A percentile compares a stretch with the other conserved stretches of the same genome.
phyloP scores from a whole-genome alignment of 64 coral and sea anemone species.

The Pocillopora damicornis region DNA sequence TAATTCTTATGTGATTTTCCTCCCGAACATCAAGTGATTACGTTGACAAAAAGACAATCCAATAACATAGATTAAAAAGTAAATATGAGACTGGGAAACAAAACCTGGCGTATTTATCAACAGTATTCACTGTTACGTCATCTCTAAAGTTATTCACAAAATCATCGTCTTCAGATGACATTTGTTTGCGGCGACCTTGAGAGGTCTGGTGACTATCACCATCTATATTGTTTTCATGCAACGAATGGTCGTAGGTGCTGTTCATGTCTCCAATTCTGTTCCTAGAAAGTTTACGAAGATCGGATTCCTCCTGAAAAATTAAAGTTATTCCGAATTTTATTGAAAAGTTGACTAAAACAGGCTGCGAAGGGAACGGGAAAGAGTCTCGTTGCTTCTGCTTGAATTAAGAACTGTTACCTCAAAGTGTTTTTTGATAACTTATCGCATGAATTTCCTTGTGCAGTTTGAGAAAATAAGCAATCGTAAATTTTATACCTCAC shows the following conservation, averaged over 20 bases:
- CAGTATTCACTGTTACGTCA: slow-evolving; percentile 24
- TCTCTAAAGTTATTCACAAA: slow-evolving; percentile 52
- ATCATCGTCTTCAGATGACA: not conserved
- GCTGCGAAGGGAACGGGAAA: too few relatives aligned
- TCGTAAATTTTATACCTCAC: too few relatives aligned
- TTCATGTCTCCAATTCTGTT: not conserved
- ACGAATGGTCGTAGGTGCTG: slow-evolving; percentile 2
- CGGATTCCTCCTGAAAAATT: slow-evolving; percentile 22
- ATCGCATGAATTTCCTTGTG: too few relatives aligned
- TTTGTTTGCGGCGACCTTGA: not conserved
- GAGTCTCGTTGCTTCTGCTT: too few relatives aligned
- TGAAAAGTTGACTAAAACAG: too few relatives aligned
- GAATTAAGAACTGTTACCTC: too few relatives aligned
- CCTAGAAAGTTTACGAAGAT: slow-evolving; percentile 19
- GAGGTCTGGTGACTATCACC: not conserved
- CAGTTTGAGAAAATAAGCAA: too few relatives aligned
- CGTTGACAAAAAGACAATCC: slow-evolving; percentile 50
- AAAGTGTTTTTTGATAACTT: too few relatives aligned
- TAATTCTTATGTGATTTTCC: not conserved
- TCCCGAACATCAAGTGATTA: not conserved
- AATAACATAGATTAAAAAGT: slow-evolving; percentile 57
- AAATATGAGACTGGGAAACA: slow-evolving; percentile 32
- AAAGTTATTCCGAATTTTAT: not conserved
- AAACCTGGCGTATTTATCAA: slow-evolving; percentile 61
- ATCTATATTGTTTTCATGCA: slow-evolving; percentile 8